These are phyloP conservation scores for Trachelipus rathkii DNA, from an alignment of 1,140 invertebrate genomes.

Conservation along the genomic window DNA sequence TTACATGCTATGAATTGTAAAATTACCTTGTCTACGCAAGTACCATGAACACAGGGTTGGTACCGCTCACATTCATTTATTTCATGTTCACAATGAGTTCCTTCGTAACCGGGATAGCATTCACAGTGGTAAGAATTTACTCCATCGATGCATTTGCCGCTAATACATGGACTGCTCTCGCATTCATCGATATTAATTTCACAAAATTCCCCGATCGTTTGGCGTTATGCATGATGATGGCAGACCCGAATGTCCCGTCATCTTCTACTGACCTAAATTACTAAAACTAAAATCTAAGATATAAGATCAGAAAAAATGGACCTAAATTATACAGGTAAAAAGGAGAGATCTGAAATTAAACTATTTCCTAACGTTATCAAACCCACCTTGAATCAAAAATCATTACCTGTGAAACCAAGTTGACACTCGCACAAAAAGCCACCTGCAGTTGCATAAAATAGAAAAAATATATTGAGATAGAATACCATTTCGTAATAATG, in stretches of 20 bases:
- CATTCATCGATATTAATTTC: conserved; percentile 86
- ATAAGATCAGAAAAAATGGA: no score
- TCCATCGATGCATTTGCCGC: conserved; percentile 66
- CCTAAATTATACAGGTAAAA: no score
- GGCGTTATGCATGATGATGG: no score
- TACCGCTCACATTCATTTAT: conserved; percentile 72
- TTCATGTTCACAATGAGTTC: conserved; percentile 72
- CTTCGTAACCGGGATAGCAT: conserved; percentile 78
- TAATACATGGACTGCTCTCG: conserved; percentile 70
- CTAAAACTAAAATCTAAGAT: no score
- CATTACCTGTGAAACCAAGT: conserved; percentile 48
- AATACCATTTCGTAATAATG: conserved; percentile 60
- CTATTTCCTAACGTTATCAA: no score
- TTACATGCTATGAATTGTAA: neutral
- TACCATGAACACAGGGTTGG: conserved; percentile 72
- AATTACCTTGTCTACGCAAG: conserved; percentile 66
- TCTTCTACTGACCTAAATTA: no score
- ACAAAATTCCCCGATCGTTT: conserved; percentile 73
- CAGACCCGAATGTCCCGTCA: no score
- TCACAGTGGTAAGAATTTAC: conserved; percentile 51
- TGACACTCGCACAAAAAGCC: conserved; percentile 79
- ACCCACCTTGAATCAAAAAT: neutral
- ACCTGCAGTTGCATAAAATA: conserved; percentile 49
- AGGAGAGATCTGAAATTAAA: no score
- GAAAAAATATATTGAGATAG: conserved; percentile 47